Base-by-base conservation (phyloP, 2,888 invertebrate species). In the Nymphalis c-album region DNA sequence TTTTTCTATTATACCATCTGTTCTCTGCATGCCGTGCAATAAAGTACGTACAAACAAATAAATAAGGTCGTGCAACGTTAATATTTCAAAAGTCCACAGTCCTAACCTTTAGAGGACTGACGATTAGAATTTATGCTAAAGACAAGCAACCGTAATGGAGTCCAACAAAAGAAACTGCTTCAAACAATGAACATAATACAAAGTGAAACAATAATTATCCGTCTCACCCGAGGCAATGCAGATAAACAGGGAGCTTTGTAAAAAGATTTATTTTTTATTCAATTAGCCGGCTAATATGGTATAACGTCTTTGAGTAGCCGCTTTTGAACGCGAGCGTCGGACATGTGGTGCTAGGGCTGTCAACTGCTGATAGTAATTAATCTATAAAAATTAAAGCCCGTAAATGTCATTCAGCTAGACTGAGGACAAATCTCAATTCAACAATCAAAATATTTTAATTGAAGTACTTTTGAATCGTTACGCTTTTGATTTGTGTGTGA, bases 141-240 rank as follows among this genome's bases (percentile, higher is more conserved):
- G 85, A 87, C 86, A 75, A 72, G 66, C 53, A 77, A 60, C 61
- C 69, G 73, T 81, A 83, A 85, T 80, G 74, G 79, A 77, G 46
- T 78, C 77, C 74, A 77, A 84, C 85, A 87, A 85, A 88, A 86
- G 86, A 86, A 86, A 75, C 76, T 63, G 76, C 75, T 71, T 77
- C 71, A 66, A 83, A 85, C 84, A 84, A 82, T 83, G 80, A 75
- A 71, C 69, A 76, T 77, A 77, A 78, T 78, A 85, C 87, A 89
- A 87, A 89, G 88, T 85, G 79, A 84, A 85, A 89, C 80, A 85
- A 88, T 89, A 87, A 89, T 88, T 87, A 88, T 80, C 80, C 74
- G 77, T 72, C 73, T 76, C 87, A 87, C 77, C 77, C 72, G 85
- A 85, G 85, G 75, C 63, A 57, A 55, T 64, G 51, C 53, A 63